Conservation (phyloP, 2,113 vertebrate species). For the Onychorhynchus coronatus region DNA sequence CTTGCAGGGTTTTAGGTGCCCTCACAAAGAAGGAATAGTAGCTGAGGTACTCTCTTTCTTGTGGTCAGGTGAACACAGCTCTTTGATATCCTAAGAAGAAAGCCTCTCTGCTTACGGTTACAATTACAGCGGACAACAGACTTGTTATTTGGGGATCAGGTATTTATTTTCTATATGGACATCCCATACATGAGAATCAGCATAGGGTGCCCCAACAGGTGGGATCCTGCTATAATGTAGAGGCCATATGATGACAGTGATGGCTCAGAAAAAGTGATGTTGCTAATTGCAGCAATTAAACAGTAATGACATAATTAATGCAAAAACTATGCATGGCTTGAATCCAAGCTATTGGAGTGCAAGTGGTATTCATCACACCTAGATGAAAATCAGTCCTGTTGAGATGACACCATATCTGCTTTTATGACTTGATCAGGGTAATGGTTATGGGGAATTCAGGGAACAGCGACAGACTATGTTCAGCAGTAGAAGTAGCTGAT, state of each 20-base stretch:
- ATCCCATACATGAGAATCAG: neutral
- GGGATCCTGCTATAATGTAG: neutral
- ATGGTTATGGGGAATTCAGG: neutral
- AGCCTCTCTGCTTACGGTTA: neutral
- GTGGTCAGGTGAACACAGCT: neutral
- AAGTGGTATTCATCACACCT: slow-evolving; percentile 12
- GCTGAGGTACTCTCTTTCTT: neutral
- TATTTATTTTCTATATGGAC: neutral
- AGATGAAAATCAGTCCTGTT: slow-evolving; percentile 15
- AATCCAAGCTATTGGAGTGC: slow-evolving; percentile 10
- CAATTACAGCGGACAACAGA: neutral
- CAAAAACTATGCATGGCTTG: slow-evolving; percentile 52
- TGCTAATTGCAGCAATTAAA: slow-evolving; percentile 48
- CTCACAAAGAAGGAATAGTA: neutral
- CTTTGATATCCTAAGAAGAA: neutral
- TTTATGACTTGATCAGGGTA: neutral
- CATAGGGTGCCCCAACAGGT: neutral
- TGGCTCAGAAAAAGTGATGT: slow-evolving; percentile 25
- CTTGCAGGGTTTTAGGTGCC: neutral
- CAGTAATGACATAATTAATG: slow-evolving; percentile 35
- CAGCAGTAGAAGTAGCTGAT: neutral
- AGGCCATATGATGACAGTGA: slow-evolving; percentile 9
- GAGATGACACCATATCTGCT: neutral
- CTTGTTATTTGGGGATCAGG: neutral
- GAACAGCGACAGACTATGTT: neutral